Evolutionary conservation across 2,797 vertebrate genomes (phyloP).

Genomic region (Xenops minutus): DNA sequence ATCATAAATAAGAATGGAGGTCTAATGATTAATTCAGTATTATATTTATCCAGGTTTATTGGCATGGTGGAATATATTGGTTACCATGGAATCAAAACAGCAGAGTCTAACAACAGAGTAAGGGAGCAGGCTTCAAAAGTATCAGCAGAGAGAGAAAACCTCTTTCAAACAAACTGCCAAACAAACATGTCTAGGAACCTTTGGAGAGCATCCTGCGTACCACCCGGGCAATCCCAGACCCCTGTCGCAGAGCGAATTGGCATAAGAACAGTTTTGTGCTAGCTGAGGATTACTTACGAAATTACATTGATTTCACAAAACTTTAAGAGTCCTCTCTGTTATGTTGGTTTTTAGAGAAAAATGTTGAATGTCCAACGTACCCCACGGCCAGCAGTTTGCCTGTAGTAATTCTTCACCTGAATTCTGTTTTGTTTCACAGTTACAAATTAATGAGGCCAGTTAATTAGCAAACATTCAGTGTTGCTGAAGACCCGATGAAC

Average conservation of each 20-base stretch:
- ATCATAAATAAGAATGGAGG: conserved; percentile 32
- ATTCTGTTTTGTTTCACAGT: conserved; percentile 40
- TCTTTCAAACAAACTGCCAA: not conserved
- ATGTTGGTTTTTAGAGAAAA: not conserved
- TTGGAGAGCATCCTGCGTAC: not conserved
- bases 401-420: not conserved
- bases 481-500: conserved; percentile 8
- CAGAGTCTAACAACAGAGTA: not conserved
- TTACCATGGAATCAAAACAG: conserved; percentile 1
- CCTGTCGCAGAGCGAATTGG: not conserved
- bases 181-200: not conserved
- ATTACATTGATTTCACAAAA: not conserved
- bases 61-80: not conserved
- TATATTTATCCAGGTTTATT: conserved; percentile 35
- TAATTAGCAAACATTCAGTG: conserved; percentile 35
- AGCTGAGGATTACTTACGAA: not conserved
- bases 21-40: conserved; percentile 25
- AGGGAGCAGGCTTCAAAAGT: not conserved
- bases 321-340: not conserved
- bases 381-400: not conserved
- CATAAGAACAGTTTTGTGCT: not conserved
- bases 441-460: conserved; percentile 53
- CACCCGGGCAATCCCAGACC: not conserved
- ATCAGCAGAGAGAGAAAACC: not conserved
- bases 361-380: not conserved